A percentile compares a stretch with the other conserved stretches of the same genome.
These are phyloP conservation scores for Globodera ellingtonae DNA, from an alignment of 1,140 invertebrate species.

Conservation along the genomic window DNA sequence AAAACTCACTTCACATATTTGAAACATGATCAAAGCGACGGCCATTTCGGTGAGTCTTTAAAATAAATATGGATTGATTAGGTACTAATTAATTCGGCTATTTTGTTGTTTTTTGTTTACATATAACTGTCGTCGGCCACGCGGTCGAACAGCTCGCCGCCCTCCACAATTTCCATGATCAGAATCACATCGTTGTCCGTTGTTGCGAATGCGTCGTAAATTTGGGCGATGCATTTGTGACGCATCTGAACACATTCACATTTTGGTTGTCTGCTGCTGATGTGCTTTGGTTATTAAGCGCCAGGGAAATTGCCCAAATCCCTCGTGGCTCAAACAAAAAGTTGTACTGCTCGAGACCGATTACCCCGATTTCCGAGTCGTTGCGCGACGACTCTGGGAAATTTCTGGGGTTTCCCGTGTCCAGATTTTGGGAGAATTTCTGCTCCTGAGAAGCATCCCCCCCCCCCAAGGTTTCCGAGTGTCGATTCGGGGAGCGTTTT, in stretches of 20 bases:
- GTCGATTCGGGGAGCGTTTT: too few species aligned
- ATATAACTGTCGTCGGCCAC: conserved; percentile 69
- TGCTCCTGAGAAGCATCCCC: too few species aligned
- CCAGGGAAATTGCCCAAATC: not conserved
- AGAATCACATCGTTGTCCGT: conserved; percentile 70
- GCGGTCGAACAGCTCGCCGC: conserved; percentile 71
- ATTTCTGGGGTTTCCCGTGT: too few species aligned
- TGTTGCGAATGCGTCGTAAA: conserved; percentile 70
- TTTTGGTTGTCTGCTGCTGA: not conserved
- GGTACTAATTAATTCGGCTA: not conserved
- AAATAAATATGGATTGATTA: not conserved
- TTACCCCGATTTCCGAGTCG: too few species aligned
- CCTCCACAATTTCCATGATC: conserved; percentile 69
- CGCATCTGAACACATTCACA: conserved; percentile 58
- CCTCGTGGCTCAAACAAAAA: too few species aligned
- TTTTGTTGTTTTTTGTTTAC: not conserved
- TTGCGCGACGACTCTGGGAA: too few species aligned
- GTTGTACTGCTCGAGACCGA: too few species aligned
- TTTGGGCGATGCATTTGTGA: conserved; percentile 70
- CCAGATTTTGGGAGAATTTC: too few species aligned
- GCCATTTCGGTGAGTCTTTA: conserved; percentile 68
- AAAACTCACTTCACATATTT: conserved; percentile 54
- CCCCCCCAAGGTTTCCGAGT: too few species aligned
- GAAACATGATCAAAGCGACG: conserved; percentile 69
- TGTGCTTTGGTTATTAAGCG: not conserved